Evolutionary conservation across 2,888 invertebrate genomes (phyloP).

Genomic region (Anthrax anthrax): DNA sequence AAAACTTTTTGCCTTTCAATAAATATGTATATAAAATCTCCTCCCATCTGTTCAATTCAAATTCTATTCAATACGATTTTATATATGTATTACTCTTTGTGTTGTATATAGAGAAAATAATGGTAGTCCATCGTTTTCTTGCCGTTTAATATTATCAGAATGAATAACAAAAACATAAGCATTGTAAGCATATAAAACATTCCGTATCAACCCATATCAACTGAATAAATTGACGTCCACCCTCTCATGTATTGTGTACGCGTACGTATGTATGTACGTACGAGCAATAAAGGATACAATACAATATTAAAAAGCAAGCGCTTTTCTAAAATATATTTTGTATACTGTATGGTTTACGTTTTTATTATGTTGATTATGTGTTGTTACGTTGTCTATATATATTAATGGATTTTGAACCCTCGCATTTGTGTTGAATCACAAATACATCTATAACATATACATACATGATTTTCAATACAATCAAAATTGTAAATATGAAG

Average conservation of each 20-base stretch:
- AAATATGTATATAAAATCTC: conserved; percentile 2
- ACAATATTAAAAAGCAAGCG: not conserved
- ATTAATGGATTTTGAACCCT: not conserved
- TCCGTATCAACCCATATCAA: too few relatives aligned
- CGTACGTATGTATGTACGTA: too few relatives aligned
- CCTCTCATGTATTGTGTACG: too few relatives aligned
- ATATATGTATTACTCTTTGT: not conserved
- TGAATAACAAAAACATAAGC: not conserved
- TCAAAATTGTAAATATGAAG: not conserved
- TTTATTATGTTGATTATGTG: not conserved
- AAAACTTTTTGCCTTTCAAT: too few relatives aligned
- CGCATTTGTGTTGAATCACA: too few relatives aligned
- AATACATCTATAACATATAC: not conserved
- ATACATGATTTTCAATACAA: not conserved
- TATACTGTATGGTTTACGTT: not conserved
- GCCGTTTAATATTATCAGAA: too few relatives aligned
- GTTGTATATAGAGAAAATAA: not conserved
- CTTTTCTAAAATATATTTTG: not conserved
- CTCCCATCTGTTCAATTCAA: not conserved
- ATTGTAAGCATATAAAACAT: too few relatives aligned
- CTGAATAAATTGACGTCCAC: too few relatives aligned
- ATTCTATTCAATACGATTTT: too few relatives aligned
- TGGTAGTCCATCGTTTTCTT: too few relatives aligned
- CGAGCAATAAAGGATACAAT: too few relatives aligned
- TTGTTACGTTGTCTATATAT: too few relatives aligned